Evolutionary conservation across 2,888 invertebrate genomes (phyloP).

Genomic region (Spicauda simplicius): DNA sequence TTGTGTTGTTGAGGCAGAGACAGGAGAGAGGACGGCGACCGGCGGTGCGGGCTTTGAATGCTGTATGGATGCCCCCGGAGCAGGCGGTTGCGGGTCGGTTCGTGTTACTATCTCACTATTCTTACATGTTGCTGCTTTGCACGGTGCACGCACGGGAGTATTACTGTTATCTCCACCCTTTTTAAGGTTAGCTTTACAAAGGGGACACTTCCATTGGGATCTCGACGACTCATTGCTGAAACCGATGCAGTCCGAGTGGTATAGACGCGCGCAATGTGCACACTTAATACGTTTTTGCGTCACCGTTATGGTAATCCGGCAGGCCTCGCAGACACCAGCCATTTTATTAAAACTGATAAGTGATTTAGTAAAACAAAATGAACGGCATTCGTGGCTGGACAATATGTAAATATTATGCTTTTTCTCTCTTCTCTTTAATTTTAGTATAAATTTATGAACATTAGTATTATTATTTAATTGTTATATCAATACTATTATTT

Average conservation of each 20-base stretch:
- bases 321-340: background rate
- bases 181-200: background rate
- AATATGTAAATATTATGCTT: too few species aligned
- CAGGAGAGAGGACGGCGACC: background rate
- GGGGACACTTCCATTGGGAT: background rate
- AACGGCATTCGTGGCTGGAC: background rate
- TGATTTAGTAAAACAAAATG: background rate
- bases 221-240: background rate
- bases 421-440: too few species aligned
- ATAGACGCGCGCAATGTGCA: background rate
- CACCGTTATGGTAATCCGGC: background rate
- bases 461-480: too few species aligned
- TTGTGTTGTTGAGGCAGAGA: background rate
- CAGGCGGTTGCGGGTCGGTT: background rate
- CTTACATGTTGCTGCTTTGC: background rate
- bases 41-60: background rate
- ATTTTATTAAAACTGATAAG: background rate
- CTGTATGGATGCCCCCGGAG: background rate
- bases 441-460: too few species aligned
- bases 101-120: too few species aligned
- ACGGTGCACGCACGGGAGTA: background rate
- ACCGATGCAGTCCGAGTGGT: background rate
- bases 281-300: background rate
- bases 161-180: background rate
- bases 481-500: too few species aligned